These are phyloP conservation scores for Volucella bombylans DNA, from an alignment of 2,888 invertebrate genomes.

Conservation along the genomic window DNA sequence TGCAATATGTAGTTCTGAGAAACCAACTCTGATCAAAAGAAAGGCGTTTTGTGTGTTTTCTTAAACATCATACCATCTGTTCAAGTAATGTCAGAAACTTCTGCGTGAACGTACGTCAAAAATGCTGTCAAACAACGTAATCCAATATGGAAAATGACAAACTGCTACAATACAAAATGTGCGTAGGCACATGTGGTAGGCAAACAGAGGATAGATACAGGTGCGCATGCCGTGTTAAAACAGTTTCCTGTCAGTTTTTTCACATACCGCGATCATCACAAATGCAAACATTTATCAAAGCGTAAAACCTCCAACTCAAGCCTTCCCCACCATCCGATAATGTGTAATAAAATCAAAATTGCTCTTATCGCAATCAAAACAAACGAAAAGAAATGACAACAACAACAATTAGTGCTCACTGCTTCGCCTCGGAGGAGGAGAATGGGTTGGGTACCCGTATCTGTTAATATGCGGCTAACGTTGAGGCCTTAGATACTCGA, in stretches of 20 bases:
- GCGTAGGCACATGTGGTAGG: too few relatives aligned
- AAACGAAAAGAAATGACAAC: not conserved
- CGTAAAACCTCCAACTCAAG: not conserved
- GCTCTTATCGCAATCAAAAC: constrained; percentile 40
- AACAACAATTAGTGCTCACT: not conserved
- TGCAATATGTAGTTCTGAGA: too few relatives aligned
- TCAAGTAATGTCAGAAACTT: too few relatives aligned
- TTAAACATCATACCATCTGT: too few relatives aligned
- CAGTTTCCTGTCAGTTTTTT: not conserved
- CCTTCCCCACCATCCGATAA: not conserved
- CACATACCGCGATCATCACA: not conserved
- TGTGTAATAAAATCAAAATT: constrained; percentile 25
- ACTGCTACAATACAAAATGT: too few relatives aligned
- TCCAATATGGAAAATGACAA: too few relatives aligned
- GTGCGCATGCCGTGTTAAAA: not conserved
- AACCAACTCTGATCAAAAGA: too few relatives aligned
- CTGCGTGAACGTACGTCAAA: too few relatives aligned
- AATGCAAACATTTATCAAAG: not conserved
- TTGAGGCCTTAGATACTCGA: constrained; percentile 1
- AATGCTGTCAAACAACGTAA: too few relatives aligned
- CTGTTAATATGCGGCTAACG: constrained; percentile 20
- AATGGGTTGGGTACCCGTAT: not conserved
- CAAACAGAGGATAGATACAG: not conserved
- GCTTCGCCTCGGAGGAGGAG: not conserved
- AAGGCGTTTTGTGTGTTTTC: too few relatives aligned